These are phyloP conservation scores for Daktulosphaira vitifoliae DNA, from an alignment of 1,140 invertebrate genomes.

Conservation along the genomic window DNA sequence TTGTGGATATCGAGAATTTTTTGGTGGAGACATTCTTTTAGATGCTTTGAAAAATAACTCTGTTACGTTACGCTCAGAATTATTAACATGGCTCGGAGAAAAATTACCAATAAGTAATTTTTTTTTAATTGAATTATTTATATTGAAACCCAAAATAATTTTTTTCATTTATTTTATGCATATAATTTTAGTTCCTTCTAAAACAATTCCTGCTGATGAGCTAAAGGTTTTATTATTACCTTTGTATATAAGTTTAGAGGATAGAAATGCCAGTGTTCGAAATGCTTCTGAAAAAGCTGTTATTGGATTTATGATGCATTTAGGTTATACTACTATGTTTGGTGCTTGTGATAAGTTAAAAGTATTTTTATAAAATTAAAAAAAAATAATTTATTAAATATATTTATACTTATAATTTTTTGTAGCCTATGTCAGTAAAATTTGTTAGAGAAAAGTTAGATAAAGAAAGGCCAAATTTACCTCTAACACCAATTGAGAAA, in stretches of 20 bases:
- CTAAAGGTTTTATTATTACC: conserved; percentile 64
- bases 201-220: conserved; percentile 66
- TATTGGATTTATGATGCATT: conserved; percentile 85
- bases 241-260: conserved; percentile 77
- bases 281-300: conserved; percentile 83
- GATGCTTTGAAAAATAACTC: conserved; percentile 78
- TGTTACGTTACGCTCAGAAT: conserved; percentile 66
- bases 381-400: too few relatives aligned
- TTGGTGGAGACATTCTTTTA: conserved; percentile 79
- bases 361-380: too few relatives aligned
- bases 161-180: too few relatives aligned
- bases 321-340: conserved; percentile 74
- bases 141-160: too few relatives aligned
- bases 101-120: conserved; percentile 61
- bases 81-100: conserved; percentile 76
- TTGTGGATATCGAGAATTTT: conserved; percentile 69
- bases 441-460: conserved; percentile 23
- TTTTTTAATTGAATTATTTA: too few relatives aligned
- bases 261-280: conserved; percentile 82
- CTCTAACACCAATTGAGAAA: conserved; percentile 20
- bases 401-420: too few relatives aligned
- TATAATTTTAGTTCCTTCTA: conserved; percentile 28
- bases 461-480: conserved; percentile 24
- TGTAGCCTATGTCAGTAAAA: conserved; percentile 15
- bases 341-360: conserved; percentile 74